Conservation (phyloP, 2,113 vertebrate species). For the Pseudorasbora parva region DNA sequence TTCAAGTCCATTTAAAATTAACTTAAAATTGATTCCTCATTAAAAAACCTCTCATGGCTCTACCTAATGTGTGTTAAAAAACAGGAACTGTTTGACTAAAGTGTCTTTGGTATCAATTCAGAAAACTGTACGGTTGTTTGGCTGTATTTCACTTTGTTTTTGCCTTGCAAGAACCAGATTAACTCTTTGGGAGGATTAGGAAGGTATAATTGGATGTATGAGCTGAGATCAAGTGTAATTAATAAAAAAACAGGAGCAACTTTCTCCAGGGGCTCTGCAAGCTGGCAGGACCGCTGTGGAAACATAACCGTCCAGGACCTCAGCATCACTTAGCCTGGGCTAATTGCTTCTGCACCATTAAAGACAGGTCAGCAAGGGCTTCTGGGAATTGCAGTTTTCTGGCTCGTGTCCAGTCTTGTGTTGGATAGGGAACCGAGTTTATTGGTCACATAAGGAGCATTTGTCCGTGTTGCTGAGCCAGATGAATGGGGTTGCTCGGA, state of each 20-base stretch:
- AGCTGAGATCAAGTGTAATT: conserved; percentile 76
- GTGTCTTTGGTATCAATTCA: background rate
- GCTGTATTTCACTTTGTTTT: background rate
- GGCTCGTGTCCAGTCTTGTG: conserved; percentile 31
- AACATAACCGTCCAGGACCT: conserved; percentile 33
- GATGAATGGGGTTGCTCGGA: background rate
- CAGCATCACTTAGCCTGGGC: conserved; percentile 6
- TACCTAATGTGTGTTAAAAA: background rate
- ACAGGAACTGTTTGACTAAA: background rate
- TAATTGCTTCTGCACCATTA: conserved; percentile 43
- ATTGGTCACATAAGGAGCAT: conserved; percentile 68
- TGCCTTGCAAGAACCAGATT: background rate
- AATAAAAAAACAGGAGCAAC: conserved; percentile 57
- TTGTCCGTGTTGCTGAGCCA: conserved; percentile 63
- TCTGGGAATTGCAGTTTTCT: conserved; percentile 42
- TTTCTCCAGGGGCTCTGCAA: conserved; percentile 32
- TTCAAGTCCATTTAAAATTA: background rate
- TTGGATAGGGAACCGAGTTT: conserved; percentile 56
- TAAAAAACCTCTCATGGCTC: background rate
- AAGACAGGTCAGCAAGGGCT: conserved; percentile 21
- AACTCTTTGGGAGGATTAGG: conserved; percentile 46
- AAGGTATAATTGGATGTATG: conserved; percentile 66
- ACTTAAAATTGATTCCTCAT: background rate
- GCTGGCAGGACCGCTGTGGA: conserved; percentile 25
- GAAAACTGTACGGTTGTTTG: background rate